Conservation (phyloP, 2,113 vertebrate species). For the Cepphus grylle region DNA sequence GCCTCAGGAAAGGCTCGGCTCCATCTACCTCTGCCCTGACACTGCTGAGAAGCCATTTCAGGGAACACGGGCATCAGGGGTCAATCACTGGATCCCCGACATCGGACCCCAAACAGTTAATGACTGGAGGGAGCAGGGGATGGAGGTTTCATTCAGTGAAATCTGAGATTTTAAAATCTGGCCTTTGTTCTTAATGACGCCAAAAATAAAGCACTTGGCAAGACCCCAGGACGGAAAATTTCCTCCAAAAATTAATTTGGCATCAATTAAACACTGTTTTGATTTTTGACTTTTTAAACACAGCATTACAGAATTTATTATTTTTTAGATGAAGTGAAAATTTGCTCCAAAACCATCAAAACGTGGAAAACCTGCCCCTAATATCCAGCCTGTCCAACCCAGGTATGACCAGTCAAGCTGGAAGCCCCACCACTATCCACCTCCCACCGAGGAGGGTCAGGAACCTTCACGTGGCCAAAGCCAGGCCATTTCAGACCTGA, state of each 20-base stretch:
- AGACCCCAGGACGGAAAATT: background rate
- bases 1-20: background rate
- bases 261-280: background rate
- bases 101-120: background rate
- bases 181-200: background rate
- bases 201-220: background rate
- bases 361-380: background rate
- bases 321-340: background rate
- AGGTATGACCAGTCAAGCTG: background rate
- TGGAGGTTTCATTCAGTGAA: background rate
- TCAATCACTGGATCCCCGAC: background rate
- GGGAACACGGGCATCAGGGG: background rate
- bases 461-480: background rate
- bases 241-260: background rate
- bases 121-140: background rate
- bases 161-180: slow-evolving; percentile 2
- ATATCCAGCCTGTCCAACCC: background rate
- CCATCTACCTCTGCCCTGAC: background rate
- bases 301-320: background rate
- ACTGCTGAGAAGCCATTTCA: background rate
- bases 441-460: background rate
- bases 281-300: background rate
- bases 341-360: background rate
- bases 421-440: background rate
- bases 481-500: background rate